Conservation (phyloP, 92 coral and sea anemone species). For the Ricordea florida region DNA sequence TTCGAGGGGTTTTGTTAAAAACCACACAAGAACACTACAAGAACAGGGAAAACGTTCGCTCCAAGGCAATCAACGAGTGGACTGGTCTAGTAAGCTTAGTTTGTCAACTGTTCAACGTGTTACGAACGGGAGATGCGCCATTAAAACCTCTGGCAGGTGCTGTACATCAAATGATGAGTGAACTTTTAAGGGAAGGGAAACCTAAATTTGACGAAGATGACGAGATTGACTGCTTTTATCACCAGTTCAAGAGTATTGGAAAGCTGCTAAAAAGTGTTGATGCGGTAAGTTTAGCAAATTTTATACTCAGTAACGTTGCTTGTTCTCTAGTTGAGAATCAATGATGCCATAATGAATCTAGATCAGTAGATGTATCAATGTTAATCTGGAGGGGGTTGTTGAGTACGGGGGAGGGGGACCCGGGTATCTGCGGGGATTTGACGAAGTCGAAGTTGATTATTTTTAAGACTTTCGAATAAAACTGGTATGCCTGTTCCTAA, state of each 20-base stretch:
- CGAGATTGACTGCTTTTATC: slow-evolving; percentile 76
- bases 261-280: slow-evolving; percentile 57
- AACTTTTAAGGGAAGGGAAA: slow-evolving; percentile 43
- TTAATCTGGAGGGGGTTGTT: too few species aligned
- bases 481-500: too few species aligned
- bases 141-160: slow-evolving; percentile 76
- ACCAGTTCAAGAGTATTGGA: slow-evolving; percentile 67
- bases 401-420: too few species aligned
- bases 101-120: slow-evolving; percentile 76
- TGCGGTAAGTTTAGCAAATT: slow-evolving; percentile 78
- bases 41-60: slow-evolving; percentile 60
- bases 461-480: too few species aligned
- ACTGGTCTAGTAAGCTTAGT: slow-evolving; percentile 70
- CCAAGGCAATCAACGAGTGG: slow-evolving; percentile 61
- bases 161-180: slow-evolving; percentile 63
- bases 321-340: too few species aligned
- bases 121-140: slow-evolving; percentile 70
- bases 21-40: slow-evolving; percentile 84
- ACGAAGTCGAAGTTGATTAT: too few species aligned
- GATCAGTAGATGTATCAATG: too few species aligned
- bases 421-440: too few species aligned
- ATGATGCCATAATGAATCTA: too few species aligned
- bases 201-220: slow-evolving; percentile 1
- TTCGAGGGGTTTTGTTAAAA: slow-evolving; percentile 69
- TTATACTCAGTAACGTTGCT: too few species aligned